Conservation (phyloP, 2,888 invertebrate species). For the Exephanes ischioxanthus region DNA sequence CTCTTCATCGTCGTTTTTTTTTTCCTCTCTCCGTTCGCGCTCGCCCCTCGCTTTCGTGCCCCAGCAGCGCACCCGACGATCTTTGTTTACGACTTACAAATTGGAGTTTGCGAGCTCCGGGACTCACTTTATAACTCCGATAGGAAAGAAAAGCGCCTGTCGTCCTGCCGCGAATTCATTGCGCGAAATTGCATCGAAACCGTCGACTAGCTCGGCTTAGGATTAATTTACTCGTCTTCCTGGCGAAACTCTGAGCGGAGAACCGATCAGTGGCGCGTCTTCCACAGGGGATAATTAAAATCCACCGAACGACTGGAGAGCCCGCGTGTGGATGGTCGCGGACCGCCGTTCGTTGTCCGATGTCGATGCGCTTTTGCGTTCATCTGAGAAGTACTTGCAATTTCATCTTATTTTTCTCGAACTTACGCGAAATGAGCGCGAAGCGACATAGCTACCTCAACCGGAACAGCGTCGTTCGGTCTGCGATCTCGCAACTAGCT, state of each 20-base stretch:
- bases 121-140: slow-evolving; percentile 45
- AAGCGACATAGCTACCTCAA: too few species aligned
- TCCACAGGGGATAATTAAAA: too few species aligned
- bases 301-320: too few species aligned
- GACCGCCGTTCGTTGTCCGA: slow-evolving; percentile 23
- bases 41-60: slow-evolving; percentile 40
- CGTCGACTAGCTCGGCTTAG: background rate
- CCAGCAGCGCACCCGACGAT: slow-evolving; percentile 46
- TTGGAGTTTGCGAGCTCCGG: slow-evolving; percentile 67
- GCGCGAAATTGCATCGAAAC: background rate
- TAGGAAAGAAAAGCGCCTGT: slow-evolving; percentile 24
- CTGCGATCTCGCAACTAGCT: too few species aligned
- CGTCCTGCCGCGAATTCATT: slow-evolving; percentile 34
- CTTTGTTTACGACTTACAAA: slow-evolving; percentile 68
- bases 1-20: slow-evolving; percentile 29
- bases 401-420: too few species aligned
- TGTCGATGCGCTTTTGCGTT: slow-evolving; percentile 14
- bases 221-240: background rate
- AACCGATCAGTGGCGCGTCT: too few species aligned
- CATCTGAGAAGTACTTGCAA: background rate
- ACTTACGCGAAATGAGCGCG: too few species aligned
- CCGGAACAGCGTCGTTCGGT: too few species aligned
- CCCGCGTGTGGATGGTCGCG: slow-evolving; percentile 9
- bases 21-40: slow-evolving; percentile 2
- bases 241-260: background rate